Evolutionary conservation across 2,797 vertebrate species (phyloP), one percentile per base, ranked within the genome.

Genomic region (Sebastes kiyomatsui): DNA sequence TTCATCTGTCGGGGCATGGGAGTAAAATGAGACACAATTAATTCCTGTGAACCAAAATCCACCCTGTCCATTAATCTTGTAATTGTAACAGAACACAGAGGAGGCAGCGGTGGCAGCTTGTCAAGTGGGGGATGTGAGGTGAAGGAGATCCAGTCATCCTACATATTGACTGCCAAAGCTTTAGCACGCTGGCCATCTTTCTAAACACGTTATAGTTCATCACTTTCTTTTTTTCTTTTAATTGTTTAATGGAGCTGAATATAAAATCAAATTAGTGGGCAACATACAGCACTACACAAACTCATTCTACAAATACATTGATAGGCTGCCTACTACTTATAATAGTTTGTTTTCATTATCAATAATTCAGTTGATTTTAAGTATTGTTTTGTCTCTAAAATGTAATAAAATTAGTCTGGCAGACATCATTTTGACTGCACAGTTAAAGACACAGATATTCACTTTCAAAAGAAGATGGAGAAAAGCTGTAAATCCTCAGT

Each of bases 51-150:
- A 97, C 96, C 95, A 96, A 97, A 97, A 97, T 97, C 96, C 96
- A 95, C 93, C 95, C 95, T 95, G 96, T 96, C 96, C 96, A 97
- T 98, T 97, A 96, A 97, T 98, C 96, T 97, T 96, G 96, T 96
- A 73, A 97, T 96, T 97, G 95, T 96, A 96, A 96, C 96, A 95
- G 95, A 96, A 95, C 94, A 93, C 93, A 96, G 95, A 94, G 95
- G 96, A 96, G 95, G 92, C 92, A 93, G 62, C 1, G 11, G 94
- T 92, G 96, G 93, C 93, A 92, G 94, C 94, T 92, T 95, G 94
- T 96, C 95, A 96, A 94, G 69, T 70, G 92, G 89, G 94, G 93
- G 95, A 94, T 93, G 94, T 93, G 96, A 94, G 94, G 94, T 95
- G 93, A 52, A 94, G 96, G 96, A 96, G 96, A 96, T 94, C 94